Evolutionary conservation across 2,113 vertebrate genomes (phyloP), one percentile per base, ranked within the genome.

Genomic region (Salminus brasiliensis): DNA sequence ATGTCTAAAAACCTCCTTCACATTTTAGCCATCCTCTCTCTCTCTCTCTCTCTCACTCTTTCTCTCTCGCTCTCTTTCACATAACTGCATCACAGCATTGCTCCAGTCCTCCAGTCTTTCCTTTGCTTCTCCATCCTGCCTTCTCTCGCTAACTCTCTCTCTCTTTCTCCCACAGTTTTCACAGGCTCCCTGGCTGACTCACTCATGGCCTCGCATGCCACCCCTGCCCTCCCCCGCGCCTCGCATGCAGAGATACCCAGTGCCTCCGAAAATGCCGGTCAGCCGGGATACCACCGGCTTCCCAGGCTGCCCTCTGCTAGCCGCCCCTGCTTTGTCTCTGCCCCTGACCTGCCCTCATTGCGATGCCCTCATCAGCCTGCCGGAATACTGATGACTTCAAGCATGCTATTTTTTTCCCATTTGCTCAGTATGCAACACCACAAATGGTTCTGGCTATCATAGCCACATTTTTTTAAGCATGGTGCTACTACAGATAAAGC

Each of bases 151-250:
- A 18, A 23, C 52, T 55, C 52, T 89, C 86, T 89, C 89, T 90
- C 90, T 85, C 86, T 91, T 89, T 92, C 92, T 92, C 91, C 89
- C 91, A 91, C 91, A 91, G 89, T 88, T 91, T 91, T 92, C 81
- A 82, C 89, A 91, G 90, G 79, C 79, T 78, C 70, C 88, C 87
- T 86, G 86, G 89, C 91, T 92, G 91, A 92, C 91, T 93, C 91
- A 92, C 87, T 88, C 90, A 82, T 77, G 87, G 89, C 91, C 88
- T 89, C 88, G 88, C 87, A 83, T 87, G 87, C 91, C 87, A 88
- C 87, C 88, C 80, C 69, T 90, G 88, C 88, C 89, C 89, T 90
- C 89, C 89, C 87, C 87, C 84, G 85, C 89, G 85, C 70, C 89
- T 92, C 88, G 88, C 81, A 86, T 84, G 88, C 90, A 87, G 87